Percentiles rank a stretch among this genome's conserved stretches.
Evolutionary conservation across 2,113 vertebrate species (phyloP).

Genomic region (Gobio gobio): DNA sequence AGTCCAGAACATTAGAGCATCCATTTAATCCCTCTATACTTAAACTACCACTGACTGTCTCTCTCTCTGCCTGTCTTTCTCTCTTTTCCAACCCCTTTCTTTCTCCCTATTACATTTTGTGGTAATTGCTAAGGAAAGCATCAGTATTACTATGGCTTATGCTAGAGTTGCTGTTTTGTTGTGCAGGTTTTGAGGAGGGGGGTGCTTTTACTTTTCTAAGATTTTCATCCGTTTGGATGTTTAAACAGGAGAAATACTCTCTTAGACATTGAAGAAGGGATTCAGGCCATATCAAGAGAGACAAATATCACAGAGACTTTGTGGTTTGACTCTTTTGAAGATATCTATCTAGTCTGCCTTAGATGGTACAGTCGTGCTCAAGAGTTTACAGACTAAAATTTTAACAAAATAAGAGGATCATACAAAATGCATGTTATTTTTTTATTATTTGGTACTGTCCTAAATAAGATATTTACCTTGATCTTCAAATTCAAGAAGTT

Average conservation of each 20-base stretch:
- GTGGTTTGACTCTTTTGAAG: not conserved
- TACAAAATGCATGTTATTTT: too few species aligned
- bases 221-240: not conserved
- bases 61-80: not conserved
- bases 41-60: not conserved
- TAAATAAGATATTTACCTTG: too few species aligned
- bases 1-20: conserved; percentile 47
- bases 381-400: too few species aligned
- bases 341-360: too few species aligned
- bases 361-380: too few species aligned
- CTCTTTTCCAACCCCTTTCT: not conserved
- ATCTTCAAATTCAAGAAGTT: too few species aligned
- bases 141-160: not conserved
- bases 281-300: not conserved
- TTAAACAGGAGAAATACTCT: not conserved
- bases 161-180: not conserved
- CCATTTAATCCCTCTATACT: conserved; percentile 36
- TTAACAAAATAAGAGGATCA: too few species aligned
- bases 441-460: too few species aligned
- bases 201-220: not conserved
- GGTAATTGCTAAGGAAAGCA: conserved; percentile 5
- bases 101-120: not conserved
- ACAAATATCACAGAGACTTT: not conserved
- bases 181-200: not conserved
- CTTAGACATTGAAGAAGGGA: not conserved